Percentiles rank a stretch among this genome's conserved stretches.
Conservation (phyloP, 2,113 vertebrate species). For the Lethenteron reissneri region DNA sequence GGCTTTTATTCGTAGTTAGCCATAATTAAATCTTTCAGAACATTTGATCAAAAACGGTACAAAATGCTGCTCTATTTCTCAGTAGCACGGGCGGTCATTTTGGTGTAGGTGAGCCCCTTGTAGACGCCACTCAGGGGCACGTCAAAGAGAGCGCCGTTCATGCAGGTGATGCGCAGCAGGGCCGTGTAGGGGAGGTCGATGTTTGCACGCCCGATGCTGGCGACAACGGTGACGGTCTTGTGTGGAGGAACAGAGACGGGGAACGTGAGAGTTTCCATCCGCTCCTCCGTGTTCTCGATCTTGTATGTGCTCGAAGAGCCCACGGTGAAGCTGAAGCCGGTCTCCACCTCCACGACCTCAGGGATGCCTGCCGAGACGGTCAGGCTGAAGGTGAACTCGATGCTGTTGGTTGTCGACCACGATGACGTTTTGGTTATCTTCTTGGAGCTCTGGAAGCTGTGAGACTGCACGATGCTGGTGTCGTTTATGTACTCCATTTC, state of each 20-base stretch:
- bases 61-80: not conserved
- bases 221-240: constrained; percentile 2
- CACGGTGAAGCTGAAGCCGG: no score
- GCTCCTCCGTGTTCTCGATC: no score
- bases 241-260: constrained; percentile 5
- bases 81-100: not conserved
- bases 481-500: constrained; percentile 7
- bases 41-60: no score
- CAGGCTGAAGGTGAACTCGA: not conserved
- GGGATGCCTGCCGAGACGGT: constrained; percentile 11
- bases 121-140: constrained; percentile 11
- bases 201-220: constrained; percentile 12
- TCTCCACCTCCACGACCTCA: not conserved
- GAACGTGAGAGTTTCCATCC: no score
- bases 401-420: constrained; percentile 9
- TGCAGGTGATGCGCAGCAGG: constrained; percentile 11
- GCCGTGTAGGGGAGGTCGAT: constrained; percentile 14
- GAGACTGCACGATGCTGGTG: not conserved
- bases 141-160: constrained; percentile 7
- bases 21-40: no score
- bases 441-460: constrained; percentile 8
- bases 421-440: constrained; percentile 10
- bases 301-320: no score
- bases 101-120: constrained; percentile 9
- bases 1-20: no score